phyloP scores from a whole-genome alignment of 2,888 invertebrate genomes.

The Tenthredo mesomela region DNA sequence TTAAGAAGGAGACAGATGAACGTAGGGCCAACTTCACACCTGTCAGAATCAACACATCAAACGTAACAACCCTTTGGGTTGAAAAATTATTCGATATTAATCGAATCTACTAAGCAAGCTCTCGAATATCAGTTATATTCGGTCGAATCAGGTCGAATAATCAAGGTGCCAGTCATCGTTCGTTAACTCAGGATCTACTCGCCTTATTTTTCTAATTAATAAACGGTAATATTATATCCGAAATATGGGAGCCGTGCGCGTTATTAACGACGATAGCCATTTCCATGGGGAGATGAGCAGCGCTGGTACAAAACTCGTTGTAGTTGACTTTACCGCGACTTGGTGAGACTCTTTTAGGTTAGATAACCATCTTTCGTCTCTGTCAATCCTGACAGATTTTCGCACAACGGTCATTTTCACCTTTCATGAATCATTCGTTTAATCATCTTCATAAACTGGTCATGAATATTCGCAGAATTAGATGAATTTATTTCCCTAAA shows the following conservation, averaged over 20 bases:
- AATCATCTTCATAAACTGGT: not conserved
- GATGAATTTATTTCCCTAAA: not conserved
- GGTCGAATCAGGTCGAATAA: conserved; percentile 17
- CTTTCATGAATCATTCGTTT: not conserved
- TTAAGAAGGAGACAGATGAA: too few species aligned
- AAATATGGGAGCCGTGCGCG: conserved; percentile 82
- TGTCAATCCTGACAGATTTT: not conserved
- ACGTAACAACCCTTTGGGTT: too few species aligned
- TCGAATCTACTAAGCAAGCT: not conserved
- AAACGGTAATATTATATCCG: not conserved
- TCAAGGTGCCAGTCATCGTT: conserved; percentile 47
- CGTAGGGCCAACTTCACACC: too few species aligned
- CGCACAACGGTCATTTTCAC: not conserved
- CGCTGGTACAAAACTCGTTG: conserved; percentile 93
- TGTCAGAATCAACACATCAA: too few species aligned
- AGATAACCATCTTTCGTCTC: conserved; percentile 51
- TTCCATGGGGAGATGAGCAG: conserved; percentile 91
- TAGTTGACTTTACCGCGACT: conserved; percentile 96
- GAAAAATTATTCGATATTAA: conserved; percentile 12
- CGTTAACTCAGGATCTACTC: not conserved
- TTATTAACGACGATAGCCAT: conserved; percentile 88
- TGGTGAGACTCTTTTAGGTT: conserved; percentile 84
- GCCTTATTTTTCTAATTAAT: not conserved
- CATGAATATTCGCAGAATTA: not conserved
- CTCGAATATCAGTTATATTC: not conserved